Evolutionary conservation across 2,113 vertebrate genomes (phyloP).

Genomic region (Empidonax traillii): DNA sequence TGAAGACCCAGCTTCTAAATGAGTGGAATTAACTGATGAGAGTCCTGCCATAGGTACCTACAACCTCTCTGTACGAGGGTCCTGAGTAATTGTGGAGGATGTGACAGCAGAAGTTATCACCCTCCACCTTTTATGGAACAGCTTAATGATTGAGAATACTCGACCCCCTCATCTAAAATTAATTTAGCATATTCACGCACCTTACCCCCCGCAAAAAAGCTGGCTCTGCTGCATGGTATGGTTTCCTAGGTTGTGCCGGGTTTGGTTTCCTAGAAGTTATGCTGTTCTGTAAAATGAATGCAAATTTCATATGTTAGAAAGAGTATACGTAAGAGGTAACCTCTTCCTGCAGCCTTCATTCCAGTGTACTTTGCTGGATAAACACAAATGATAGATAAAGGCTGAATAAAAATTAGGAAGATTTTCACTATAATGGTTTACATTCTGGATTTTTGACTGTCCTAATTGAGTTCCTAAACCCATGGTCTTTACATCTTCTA

Average conservation of each 20-base stretch:
- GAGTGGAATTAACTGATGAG: not conserved
- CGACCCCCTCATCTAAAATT: not conserved
- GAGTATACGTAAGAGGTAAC: not conserved
- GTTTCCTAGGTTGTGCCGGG: not conserved
- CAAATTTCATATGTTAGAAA: not conserved
- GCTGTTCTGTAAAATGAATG: not conserved
- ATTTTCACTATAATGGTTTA: not conserved
- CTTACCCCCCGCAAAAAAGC: not conserved
- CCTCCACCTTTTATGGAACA: not conserved
- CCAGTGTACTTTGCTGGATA: not conserved
- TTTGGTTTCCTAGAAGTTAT: not conserved
- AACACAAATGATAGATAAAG: not conserved
- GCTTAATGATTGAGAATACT: not conserved
- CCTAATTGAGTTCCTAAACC: not conserved
- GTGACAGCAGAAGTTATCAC: not conserved
- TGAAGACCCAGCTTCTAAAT: not conserved
- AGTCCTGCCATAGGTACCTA: not conserved
- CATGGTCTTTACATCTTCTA: not conserved
- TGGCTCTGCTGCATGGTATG: not conserved
- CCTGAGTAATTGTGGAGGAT: not conserved
- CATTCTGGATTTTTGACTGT: not conserved
- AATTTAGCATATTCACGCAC: not conserved
- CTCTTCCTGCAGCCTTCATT: not conserved
- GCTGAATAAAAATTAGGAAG: not conserved
- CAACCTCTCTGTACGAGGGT: not conserved